Evolutionary conservation across 1,140 invertebrate genomes (phyloP).

Genomic region (Papilio polytes): DNA sequence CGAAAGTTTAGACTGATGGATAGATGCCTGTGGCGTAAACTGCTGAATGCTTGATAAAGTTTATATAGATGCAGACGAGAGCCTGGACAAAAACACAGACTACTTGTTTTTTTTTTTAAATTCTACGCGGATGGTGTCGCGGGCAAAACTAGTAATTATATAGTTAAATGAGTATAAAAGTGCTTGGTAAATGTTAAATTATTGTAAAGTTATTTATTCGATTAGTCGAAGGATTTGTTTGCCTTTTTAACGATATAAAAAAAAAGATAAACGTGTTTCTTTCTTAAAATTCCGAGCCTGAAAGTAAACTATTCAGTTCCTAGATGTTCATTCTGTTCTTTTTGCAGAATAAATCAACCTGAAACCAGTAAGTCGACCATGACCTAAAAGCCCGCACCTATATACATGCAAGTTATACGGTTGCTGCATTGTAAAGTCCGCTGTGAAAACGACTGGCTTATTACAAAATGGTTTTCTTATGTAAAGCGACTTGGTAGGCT

Average conservation of each 20-base stretch:
- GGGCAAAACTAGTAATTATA: neutral
- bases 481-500: conserved; percentile 2
- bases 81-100: too few species aligned
- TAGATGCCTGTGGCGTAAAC: too few species aligned
- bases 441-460: neutral
- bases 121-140: too few species aligned
- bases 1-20: too few species aligned
- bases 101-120: too few species aligned
- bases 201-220: neutral
- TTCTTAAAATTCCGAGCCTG: neutral
- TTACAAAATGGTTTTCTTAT: conserved; percentile 11
- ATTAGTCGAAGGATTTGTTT: neutral
- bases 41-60: too few species aligned
- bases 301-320: neutral
- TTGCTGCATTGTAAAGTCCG: neutral
- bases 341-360: neutral
- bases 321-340: neutral
- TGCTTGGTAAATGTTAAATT: neutral
- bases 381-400: conserved; percentile 16
- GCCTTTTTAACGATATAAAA: too few species aligned
- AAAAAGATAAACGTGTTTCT: too few species aligned
- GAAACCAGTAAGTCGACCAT: conserved; percentile 8
- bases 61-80: too few species aligned
- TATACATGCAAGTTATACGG: neutral
- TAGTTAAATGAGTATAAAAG: neutral